These are phyloP conservation scores for Plebejus argus DNA, from an alignment of 2,888 invertebrate species.

Conservation along the genomic window DNA sequence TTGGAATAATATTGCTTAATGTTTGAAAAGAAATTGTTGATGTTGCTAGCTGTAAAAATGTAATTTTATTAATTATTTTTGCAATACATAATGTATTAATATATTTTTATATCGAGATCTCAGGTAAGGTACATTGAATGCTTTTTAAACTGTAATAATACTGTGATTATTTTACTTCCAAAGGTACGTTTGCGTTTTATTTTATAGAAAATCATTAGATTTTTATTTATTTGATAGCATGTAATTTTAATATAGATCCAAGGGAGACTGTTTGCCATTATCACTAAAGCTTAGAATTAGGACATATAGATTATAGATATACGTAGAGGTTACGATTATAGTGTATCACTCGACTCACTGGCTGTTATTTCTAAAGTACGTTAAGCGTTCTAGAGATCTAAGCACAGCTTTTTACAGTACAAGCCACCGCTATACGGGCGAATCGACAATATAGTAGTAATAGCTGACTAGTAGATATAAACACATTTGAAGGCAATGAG, in stretches of 20 bases:
- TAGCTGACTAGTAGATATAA: conserved; percentile 46
- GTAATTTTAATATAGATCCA: conserved; percentile 42
- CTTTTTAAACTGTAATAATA: conserved; percentile 61
- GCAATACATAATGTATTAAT: conserved; percentile 50
- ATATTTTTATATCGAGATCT: conserved; percentile 71
- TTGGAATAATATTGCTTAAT: conserved; percentile 72
- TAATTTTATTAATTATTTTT: conserved; percentile 63
- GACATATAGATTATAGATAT: conserved; percentile 31
- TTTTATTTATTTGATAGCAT: conserved; percentile 43
- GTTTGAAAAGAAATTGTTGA: conserved; percentile 69
- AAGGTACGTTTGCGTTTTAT: conserved; percentile 45
- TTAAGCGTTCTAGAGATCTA: conserved; percentile 34
- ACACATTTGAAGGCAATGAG: conserved; percentile 56
- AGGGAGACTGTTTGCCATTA: conserved; percentile 43
- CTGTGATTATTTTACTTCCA: conserved; percentile 68
- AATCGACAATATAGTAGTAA: conserved; percentile 67
- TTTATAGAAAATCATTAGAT: conserved; percentile 46
- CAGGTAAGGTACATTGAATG: conserved; percentile 51
- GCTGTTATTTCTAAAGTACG: conserved; percentile 33
- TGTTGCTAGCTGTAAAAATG: conserved; percentile 68
- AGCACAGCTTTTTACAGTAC: conserved; percentile 50
- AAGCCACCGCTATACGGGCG: conserved; percentile 52
- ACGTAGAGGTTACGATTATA: conserved; percentile 36
- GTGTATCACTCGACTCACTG: conserved; percentile 33
- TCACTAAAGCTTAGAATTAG: conserved; percentile 37